Base-by-base conservation (phyloP, 2,888 invertebrate genomes). In the Ichneumoninae sp. region DNA sequence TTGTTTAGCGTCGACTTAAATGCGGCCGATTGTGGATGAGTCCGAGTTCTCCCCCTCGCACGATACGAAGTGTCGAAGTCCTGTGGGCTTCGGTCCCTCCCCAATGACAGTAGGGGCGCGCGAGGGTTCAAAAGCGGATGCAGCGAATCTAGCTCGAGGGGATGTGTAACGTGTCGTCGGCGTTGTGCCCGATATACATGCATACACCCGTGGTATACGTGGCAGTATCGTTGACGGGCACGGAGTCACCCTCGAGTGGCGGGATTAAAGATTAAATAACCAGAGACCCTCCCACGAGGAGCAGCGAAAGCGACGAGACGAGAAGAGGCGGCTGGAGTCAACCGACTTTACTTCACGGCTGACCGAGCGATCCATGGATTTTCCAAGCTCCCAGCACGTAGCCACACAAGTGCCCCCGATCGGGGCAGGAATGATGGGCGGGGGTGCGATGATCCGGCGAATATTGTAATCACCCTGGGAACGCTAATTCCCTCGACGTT, bases 251-350 rank as follows among this genome's bases (percentile, higher is more conserved):
- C 91, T 92, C 89, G 90, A 92, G 90, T 91, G 89, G 85, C 87
- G 80, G 93, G 93, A 93, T 93, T 93, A 92, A 89, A 92, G 92
- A 93, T 93, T 93, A 93, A 93, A 93, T 93, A 92, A 93, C 92
- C 92, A 90, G 91, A 68, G 76, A 78, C 50, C 65, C 68, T 81
- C 82, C 62, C 78, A 50, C 66, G 68, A 71, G 74, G 78, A 47
- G 13, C n/a, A 30, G 52, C 33, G 50, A 69, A 68, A 40, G 52
- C 26, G 68, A 30, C 52, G 72, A 66, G 65, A 50, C 10, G 54
- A 26, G 52, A 81, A 75, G 66, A 60, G 78, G 66, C 69, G 50
- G 30, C 30, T 33, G 8, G 62, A 83, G 70, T 82, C 69, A 76
- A 80, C 50, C 76, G 33, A 80, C 85, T 71, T 78, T 50, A 16